Base-by-base conservation (phyloP, 2,113 vertebrate species). In the Tupaia tana region DNA sequence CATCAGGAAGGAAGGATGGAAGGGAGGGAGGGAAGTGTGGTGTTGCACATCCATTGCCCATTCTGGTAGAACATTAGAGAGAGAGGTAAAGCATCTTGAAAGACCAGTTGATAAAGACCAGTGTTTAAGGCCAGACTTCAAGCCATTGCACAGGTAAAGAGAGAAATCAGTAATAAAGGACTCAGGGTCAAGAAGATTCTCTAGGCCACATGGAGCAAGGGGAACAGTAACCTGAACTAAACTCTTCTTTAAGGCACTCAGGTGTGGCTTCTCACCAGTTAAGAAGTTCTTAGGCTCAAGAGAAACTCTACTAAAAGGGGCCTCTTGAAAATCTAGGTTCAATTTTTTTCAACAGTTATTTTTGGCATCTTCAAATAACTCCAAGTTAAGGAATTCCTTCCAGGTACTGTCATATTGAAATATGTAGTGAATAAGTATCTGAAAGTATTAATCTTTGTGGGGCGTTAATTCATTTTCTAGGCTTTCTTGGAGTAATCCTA, bases 371-470 rank as follows among this genome's bases (percentile, higher is more conserved):
- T 90, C 43, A 89, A 54, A 79, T 92, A 89, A 87, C 43, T 69
- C 71, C 25, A 80, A 94, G 16, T 82, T 59, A 84, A 91, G 79
- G 56, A 85, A 88, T 56, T 13, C 22, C n/a, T 87, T 59, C 61
- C 66, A 82, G 58, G 22, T 22, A 59, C 19, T 29, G 14, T 71
- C 88, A 54, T 69, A 29, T n/a, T 86, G 22, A 87, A n/a, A 94
- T 71, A 75, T 10, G 15, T 52, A 34, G 24, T 88, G 4, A 83
- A 84, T 16, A 27, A 29, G 13, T 16, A 25, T 25, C 83, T 95
- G 77, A 22, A 85, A 88, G 78, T 82, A 81, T 31, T 86, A 77
- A 67, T 6, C 63, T 71, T 91, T 94, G 58, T 74, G 67, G n/a
- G 54, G 79, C 78, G 67, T 83, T 73, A 59, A 74, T 66, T 52